Evolutionary conservation across 2,888 invertebrate genomes (phyloP).

Genomic region (Lacanobia wlatinum): DNA sequence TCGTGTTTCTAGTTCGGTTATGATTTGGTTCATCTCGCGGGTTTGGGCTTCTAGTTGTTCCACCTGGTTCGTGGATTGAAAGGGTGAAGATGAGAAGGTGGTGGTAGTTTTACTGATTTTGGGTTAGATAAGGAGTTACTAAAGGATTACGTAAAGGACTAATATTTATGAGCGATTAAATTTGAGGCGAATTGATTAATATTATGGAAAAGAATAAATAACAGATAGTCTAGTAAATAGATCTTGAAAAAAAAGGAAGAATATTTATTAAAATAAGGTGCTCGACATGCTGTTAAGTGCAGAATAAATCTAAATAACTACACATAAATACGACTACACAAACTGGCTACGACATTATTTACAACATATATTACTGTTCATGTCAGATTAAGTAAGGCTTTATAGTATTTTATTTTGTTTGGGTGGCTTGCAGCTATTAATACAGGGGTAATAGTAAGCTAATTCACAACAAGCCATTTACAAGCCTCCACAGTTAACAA

Average conservation of each 20-base stretch:
- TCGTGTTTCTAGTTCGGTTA: constrained; percentile 91
- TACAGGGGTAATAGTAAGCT: too few relatives aligned
- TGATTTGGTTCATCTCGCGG: constrained; percentile 92
- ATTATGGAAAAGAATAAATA: neutral
- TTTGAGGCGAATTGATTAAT: too few relatives aligned
- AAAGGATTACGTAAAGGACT: neutral
- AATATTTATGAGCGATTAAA: neutral
- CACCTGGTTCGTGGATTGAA: constrained; percentile 88
- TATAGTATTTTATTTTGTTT: too few relatives aligned
- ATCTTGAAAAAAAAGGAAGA: neutral
- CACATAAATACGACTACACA: constrained; percentile 13
- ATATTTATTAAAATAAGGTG: constrained; percentile 8
- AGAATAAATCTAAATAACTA: constrained; percentile 12
- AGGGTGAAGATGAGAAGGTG: constrained; percentile 34
- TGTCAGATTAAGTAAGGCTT: constrained; percentile 6
- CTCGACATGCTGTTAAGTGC: constrained; percentile 56
- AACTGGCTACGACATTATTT: neutral
- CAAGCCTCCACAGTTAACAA: too few relatives aligned
- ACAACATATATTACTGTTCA: constrained; percentile 17
- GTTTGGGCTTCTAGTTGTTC: constrained; percentile 95
- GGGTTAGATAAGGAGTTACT: neutral
- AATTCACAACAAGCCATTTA: too few relatives aligned
- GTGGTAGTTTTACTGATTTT: neutral
- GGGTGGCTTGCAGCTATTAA: too few relatives aligned
- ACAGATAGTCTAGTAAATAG: neutral